These are phyloP conservation scores for Bombus fervidus DNA, from an alignment of 1,140 invertebrate species.

Conservation along the genomic window DNA sequence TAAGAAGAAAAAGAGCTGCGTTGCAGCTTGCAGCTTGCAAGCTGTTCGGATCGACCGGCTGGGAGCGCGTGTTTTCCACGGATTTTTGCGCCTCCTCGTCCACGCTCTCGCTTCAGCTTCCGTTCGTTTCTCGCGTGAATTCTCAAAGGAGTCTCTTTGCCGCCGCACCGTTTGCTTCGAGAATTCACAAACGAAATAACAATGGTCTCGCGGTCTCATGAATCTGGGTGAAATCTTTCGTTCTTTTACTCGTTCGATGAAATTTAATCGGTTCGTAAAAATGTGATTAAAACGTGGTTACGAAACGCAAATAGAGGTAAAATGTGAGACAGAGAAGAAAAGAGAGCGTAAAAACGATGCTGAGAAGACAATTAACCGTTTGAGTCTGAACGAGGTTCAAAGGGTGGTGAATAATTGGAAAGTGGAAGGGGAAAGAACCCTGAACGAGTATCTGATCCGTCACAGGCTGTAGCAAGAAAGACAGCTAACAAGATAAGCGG, in stretches of 20 bases:
- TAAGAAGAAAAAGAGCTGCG: neutral
- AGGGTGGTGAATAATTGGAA: too few relatives aligned
- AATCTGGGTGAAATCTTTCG: neutral
- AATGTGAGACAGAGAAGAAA: neutral
- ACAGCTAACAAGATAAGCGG: neutral
- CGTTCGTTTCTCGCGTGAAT: neutral
- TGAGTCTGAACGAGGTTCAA: too few relatives aligned
- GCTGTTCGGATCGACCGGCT: neutral
- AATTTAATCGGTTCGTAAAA: neutral
- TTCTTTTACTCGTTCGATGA: neutral
- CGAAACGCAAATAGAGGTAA: too few relatives aligned
- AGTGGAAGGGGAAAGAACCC: too few relatives aligned
- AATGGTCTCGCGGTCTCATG: neutral
- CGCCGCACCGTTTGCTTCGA: neutral
- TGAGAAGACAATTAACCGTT: too few relatives aligned
- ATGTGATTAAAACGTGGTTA: too few relatives aligned
- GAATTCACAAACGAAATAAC: neutral
- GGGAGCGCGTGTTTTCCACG: conserved; percentile 9
- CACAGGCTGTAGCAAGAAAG: too few relatives aligned
- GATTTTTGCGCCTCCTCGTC: neutral
- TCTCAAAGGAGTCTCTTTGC: neutral
- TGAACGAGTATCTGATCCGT: too few relatives aligned
- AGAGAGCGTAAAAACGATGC: too few relatives aligned
- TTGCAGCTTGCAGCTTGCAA: neutral
- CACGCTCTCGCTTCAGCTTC: neutral